phyloP scores from a whole-genome alignment of 2,797 vertebrate species.

The Sardinella longiceps region DNA sequence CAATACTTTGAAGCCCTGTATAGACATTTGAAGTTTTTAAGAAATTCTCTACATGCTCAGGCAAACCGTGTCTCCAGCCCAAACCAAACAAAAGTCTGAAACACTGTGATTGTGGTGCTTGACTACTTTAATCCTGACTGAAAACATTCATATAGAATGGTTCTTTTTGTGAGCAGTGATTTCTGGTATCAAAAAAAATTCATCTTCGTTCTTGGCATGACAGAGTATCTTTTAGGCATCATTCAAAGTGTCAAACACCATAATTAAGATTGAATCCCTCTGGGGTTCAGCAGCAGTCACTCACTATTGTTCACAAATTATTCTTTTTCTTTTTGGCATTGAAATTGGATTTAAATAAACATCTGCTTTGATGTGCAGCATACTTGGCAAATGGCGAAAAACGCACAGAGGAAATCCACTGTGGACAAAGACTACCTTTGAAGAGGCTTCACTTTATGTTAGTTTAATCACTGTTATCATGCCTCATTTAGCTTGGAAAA shows the following conservation, averaged over 20 bases:
- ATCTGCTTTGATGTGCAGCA: conserved; percentile 27
- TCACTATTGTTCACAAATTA: conserved; percentile 29
- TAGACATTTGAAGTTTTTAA: not conserved
- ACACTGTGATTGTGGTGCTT: not conserved
- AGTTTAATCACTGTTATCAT: conserved; percentile 56
- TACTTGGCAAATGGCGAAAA: conserved; percentile 50
- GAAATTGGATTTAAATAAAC: conserved; percentile 30
- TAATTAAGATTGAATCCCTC: conserved; percentile 1
- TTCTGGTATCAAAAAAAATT: conserved; percentile 25
- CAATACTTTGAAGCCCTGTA: not conserved
- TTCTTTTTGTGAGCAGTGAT: conserved; percentile 19
- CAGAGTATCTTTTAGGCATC: conserved; percentile 23
- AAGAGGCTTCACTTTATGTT: conserved; percentile 47
- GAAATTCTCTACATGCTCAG: not conserved
- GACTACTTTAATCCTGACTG: conserved; percentile 10
- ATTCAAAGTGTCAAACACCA: conserved; percentile 27
- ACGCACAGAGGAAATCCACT: conserved; percentile 42
- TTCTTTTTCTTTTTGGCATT: conserved; percentile 13
- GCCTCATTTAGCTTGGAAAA: conserved; percentile 50
- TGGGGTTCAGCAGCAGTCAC: conserved; percentile 8
- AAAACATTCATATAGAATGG: conserved; percentile 10
- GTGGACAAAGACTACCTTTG: conserved; percentile 45
- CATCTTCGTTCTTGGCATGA: conserved; percentile 15
- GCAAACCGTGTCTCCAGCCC: not conserved
- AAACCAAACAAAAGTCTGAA: conserved; percentile 24